Conservation (phyloP, 2,888 invertebrate species). For the Chironomus tentans region DNA sequence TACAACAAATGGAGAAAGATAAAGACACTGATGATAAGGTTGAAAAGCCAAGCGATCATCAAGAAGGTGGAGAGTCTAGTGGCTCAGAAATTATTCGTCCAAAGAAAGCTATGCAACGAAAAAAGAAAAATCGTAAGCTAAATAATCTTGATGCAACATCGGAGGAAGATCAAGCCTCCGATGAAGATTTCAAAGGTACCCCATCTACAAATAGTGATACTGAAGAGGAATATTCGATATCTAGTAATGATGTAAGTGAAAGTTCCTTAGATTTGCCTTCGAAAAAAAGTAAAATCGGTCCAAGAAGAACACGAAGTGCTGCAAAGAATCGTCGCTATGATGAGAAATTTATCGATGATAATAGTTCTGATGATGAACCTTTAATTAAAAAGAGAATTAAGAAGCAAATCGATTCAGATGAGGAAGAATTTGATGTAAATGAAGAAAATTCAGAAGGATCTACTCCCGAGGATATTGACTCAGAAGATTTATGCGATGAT, state of each 20-base stretch:
- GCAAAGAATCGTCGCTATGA: slow-evolving; percentile 36
- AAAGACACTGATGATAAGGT: slow-evolving; percentile 29
- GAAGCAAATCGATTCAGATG: slow-evolving; percentile 43
- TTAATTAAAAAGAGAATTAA: slow-evolving; percentile 45
- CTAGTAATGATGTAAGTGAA: slow-evolving; percentile 45
- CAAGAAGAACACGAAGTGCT: slow-evolving; percentile 45
- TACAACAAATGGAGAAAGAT: slow-evolving; percentile 32
- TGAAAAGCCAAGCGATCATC: slow-evolving; percentile 29
- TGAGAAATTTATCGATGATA: slow-evolving; percentile 43
- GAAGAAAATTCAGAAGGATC: slow-evolving; percentile 47
- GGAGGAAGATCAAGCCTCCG: slow-evolving; percentile 74
- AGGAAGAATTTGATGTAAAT: slow-evolving; percentile 52
- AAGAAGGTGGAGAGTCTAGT: slow-evolving; percentile 30
- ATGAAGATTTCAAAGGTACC: slow-evolving; percentile 81
- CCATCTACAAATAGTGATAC: slow-evolving; percentile 50
- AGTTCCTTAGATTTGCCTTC: slow-evolving; percentile 43
- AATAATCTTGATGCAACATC: slow-evolving; percentile 75
- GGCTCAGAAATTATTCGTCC: slow-evolving; percentile 33
- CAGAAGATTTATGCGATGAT: slow-evolving; percentile 42
- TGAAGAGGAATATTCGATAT: slow-evolving; percentile 50
- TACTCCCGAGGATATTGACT: slow-evolving; percentile 39
- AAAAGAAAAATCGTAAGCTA: slow-evolving; percentile 63
- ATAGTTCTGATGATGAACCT: slow-evolving; percentile 47
- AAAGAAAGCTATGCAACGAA: slow-evolving; percentile 34
- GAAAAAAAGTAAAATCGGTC: slow-evolving; percentile 42